phyloP scores from a whole-genome alignment of 2,797 vertebrate species.

The Petrocephalus sullivani region DNA sequence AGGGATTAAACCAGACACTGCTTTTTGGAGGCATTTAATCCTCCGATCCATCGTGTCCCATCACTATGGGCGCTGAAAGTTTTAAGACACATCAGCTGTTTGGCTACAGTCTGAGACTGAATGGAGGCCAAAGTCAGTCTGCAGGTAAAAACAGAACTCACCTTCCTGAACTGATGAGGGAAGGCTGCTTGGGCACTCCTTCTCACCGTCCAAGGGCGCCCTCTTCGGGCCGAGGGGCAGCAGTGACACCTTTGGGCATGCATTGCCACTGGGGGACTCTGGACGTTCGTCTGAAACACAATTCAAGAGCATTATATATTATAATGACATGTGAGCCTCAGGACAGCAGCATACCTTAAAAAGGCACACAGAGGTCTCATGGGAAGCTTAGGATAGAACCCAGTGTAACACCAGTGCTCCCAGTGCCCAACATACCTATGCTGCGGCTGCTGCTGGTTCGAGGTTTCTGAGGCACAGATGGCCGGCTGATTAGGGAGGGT shows the following conservation, averaged over 20 bases:
- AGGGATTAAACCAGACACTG: background rate
- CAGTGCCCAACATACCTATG: slow-evolving; percentile 26
- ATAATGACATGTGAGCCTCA: background rate
- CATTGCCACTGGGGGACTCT: slow-evolving; percentile 57
- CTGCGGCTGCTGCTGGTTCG: slow-evolving; percentile 41
- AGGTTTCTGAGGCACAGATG: slow-evolving; percentile 64
- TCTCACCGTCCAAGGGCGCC: slow-evolving; percentile 71
- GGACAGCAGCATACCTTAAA: background rate
- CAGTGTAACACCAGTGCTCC: background rate
- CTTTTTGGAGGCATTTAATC: background rate
- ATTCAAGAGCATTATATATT: background rate
- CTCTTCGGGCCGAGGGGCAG: slow-evolving; percentile 71
- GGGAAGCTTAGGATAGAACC: background rate
- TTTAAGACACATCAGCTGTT: background rate
- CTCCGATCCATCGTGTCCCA: background rate
- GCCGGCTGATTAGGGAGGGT: slow-evolving; percentile 52
- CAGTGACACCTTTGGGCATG: slow-evolving; percentile 62
- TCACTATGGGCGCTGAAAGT: background rate
- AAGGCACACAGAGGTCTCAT: background rate
- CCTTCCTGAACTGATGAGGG: slow-evolving; percentile 60
- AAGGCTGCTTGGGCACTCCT: slow-evolving; percentile 59
- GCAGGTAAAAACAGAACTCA: slow-evolving; percentile 42
- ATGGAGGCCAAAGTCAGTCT: background rate
- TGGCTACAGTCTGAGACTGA: slow-evolving; percentile 37
- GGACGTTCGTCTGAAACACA: slow-evolving; percentile 60